phyloP scores from a whole-genome alignment of 2,113 vertebrate species.

The Pandion haliaetus region DNA sequence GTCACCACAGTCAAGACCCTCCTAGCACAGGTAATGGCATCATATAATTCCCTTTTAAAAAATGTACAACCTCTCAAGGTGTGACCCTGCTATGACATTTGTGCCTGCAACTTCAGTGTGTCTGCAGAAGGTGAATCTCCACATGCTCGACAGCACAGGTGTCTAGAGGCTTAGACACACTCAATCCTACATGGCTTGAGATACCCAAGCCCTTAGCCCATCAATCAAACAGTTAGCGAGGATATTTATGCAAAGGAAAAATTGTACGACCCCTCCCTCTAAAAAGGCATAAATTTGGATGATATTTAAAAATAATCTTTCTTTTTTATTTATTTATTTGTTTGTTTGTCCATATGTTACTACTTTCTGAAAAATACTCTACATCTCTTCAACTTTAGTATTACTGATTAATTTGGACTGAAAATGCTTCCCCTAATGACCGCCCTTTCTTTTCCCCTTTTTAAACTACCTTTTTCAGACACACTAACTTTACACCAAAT shows the following conservation, averaged over 20 bases:
- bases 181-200: neutral
- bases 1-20: neutral
- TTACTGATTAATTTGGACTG: neutral
- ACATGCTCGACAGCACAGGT: rapidly evolving
- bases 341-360: neutral
- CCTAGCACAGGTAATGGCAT: neutral
- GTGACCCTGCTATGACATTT: neutral
- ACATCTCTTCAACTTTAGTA: neutral
- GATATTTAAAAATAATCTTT: neutral
- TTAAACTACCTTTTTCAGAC: neutral
- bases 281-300: neutral
- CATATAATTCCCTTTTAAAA: neutral
- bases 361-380: neutral
- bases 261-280: neutral
- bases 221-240: neutral
- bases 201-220: neutral
- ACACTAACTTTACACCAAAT: neutral
- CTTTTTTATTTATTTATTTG: neutral
- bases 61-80: neutral
- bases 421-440: neutral
- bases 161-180: neutral
- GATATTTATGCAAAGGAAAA: neutral
- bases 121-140: neutral
- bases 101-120: neutral
- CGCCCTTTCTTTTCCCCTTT: neutral